Evolutionary conservation across 2,797 vertebrate species (phyloP), one percentile per base, ranked within the genome.

Genomic region (Fistularia tabacaria): DNA sequence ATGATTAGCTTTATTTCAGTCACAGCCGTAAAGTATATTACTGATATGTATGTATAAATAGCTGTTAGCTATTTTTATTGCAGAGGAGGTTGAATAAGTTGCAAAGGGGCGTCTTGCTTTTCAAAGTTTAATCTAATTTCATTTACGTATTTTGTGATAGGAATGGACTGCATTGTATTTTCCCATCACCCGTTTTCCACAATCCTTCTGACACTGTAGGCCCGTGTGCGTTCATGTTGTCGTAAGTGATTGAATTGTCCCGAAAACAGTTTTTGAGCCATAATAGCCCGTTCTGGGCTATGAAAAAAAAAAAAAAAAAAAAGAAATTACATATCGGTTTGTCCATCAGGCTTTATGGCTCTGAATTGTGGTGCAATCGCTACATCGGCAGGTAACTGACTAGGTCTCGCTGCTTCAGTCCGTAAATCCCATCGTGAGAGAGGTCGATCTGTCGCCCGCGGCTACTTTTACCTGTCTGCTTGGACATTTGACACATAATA

Each of bases 401-500:
- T 3, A 25, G 25, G 25, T 25, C 25, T 25, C 25, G 25, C 25
- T 5, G 25, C 25, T 25, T 25, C 25, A 5, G 25, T 25, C 25
- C 5, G 25, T 25, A 25, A 25, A 25, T 25, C 25, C 25, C 25
- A 25, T 25, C 25, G 25, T 25, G 25, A 25, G 25, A 25, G 25
- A 13, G 10, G 49, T 14, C 57, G 69, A 59, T 62, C 66, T 57
- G 54, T 37, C 42, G 12, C 61, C 59, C 0, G 8, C 48, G 64
- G 52, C 14, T 52, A 46, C 57, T 60, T 57, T 58, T 64, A 12
- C 49, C 64, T 71, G 42, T 7, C 64, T 58, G 55, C 57, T 68
- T 48, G 62, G 60, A 74, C 15, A 38, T 43, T 53, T 25, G 14
- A 53, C 14, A 76, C 70, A 64, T 67, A 73, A 76, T 80, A 75